Base-by-base conservation (phyloP, 2,797 vertebrate genomes). In the Parauchenoglanis ngamensis region DNA sequence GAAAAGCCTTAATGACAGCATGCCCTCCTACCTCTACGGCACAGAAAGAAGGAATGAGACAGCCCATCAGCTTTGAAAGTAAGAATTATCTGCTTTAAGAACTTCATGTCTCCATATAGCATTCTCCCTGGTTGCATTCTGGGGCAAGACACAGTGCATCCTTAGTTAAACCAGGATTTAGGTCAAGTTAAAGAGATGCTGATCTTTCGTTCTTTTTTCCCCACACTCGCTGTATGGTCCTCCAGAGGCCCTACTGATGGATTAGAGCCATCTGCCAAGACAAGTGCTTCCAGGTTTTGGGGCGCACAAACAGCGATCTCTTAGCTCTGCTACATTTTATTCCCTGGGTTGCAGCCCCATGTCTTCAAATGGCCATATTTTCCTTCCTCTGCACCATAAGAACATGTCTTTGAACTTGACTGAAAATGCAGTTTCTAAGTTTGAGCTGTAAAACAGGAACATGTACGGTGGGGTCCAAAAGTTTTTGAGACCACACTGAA, bases 231-330 rank as follows among this genome's bases (percentile, higher is more conserved):
- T 79, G 57, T 57, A 13, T 63, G 4, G 59, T 49, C 83, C 90
- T 88, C 85, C 23, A 49, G 83, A 84, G 86, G 78, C 79, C 78
- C 23, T n/a, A 35, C 83, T 88, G 85, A 88, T 86, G 73, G 88
- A 88, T 87, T 83, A 85, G 88, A 81, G 85, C 56, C 63, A 68
- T 78, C 68, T 86, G 49, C 88, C 72, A 86, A 84, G 65, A 83
- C 40, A 76, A 85, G 86, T 49, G 83, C 78, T 68, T 81, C 57
- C 76, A 25, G 83, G 86, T 87, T 87, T 84, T 17, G 70, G 40
- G 59, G 86, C 44, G 65, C 72, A 28, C 61, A 57, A 80, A 80
- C 52, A 59, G 15, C 35, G 31, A 49, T 57, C 35, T 84, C 21
- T 28, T 35, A 56, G 21, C 73, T 68, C 56, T 44, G 21, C 49